These are phyloP conservation scores for Heterotilapia buettikoferi DNA, from an alignment of 2,113 vertebrate species.

Conservation along the genomic window DNA sequence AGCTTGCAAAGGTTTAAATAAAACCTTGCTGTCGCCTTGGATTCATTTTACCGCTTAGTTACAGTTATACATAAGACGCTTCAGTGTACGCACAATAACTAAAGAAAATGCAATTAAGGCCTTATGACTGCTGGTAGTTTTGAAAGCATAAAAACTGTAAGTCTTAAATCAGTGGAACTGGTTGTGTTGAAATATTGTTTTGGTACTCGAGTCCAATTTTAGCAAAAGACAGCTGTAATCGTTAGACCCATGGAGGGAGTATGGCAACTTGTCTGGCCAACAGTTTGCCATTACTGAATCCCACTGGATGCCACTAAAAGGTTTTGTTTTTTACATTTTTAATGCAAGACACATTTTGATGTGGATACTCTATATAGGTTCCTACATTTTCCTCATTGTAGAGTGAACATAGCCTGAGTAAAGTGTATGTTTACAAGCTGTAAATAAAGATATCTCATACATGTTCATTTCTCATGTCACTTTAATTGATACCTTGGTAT, in stretches of 20 bases:
- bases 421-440: slow-evolving; percentile 53
- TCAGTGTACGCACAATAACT: slow-evolving; percentile 9
- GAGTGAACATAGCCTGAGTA: slow-evolving; percentile 26
- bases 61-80: slow-evolving; percentile 3
- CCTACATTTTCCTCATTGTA: slow-evolving; percentile 16
- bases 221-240: background rate
- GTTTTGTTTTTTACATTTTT: slow-evolving; percentile 42
- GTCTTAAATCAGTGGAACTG: background rate
- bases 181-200: background rate
- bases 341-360: slow-evolving; percentile 16
- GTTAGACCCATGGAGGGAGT: background rate
- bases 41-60: background rate
- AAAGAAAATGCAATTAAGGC: slow-evolving; percentile 47
- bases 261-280: slow-evolving; percentile 30
- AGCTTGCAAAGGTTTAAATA: background rate
- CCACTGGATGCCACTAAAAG: slow-evolving; percentile 47
- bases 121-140: slow-evolving; percentile 50
- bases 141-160: slow-evolving; percentile 8
- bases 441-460: slow-evolving; percentile 63
- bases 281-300: slow-evolving; percentile 18
- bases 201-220: slow-evolving; percentile 4
- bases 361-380: slow-evolving; percentile 8
- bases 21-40: background rate
- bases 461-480: background rate
- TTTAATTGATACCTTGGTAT: slow-evolving; percentile 29